Base-by-base conservation (phyloP, 2,888 invertebrate genomes). In the Penaeus monodon region DNA sequence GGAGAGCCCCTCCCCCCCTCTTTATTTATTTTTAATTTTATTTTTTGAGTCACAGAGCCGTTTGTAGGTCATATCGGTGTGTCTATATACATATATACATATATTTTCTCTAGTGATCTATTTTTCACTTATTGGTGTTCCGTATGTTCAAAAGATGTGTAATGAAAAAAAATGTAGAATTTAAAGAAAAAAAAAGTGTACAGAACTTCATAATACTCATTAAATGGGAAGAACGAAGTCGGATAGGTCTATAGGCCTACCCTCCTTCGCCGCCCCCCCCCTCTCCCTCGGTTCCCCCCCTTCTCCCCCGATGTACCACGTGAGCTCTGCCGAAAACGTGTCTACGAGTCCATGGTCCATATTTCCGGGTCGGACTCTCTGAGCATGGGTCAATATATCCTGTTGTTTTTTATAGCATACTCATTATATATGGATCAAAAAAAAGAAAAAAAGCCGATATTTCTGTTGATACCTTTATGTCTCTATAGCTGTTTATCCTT, bases 321-420 rank as follows among this genome's bases (percentile, higher is more conserved):
- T 57, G 57, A 57, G 57, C 17, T 17, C 57, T 57, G 57, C 57
- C 57, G 17, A 57, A 57, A 57, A 57, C 17, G 14, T 57, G 57
- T 57, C 57, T 78, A 49, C 24, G 63, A 57, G 33, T 80, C 66
- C 83, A 44, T 74, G 44, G 64, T 27, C 81, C 83, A 70, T 33
- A 63, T 77, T 83, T 70, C 68, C 73, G 78, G 86, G 83, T 82
- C 86, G 83, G 86, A 87, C 86, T 81, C 73, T 57, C 57, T 63
- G 44, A 63, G 77, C 57, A 57, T 57, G 20, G 57, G 77, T 44
- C 77, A 57, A 7, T 57, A 63, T 57, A 49, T 77, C 29, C 17
- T 68, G 57, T 57, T 57, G 57, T 68, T 57, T 44, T 76, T 76
- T 44, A 57, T 27, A 29, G 66, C 65, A 68, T 63, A 79, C 66